These are phyloP conservation scores for Potorous gilbertii DNA, from an alignment of 2,797 vertebrate species.

Conservation along the genomic window DNA sequence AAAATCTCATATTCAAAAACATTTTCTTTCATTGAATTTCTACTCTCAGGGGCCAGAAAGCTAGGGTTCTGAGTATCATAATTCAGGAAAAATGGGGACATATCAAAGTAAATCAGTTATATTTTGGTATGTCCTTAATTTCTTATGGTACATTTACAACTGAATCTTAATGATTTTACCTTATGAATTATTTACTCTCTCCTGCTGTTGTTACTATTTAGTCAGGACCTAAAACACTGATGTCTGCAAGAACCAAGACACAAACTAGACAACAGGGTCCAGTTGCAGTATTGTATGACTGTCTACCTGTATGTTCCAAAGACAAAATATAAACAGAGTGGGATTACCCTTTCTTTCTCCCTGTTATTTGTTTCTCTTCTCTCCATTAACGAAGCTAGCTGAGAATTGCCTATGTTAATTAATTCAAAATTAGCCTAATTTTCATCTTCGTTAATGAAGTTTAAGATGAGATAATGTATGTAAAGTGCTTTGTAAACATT, in stretches of 20 bases:
- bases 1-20: neutral
- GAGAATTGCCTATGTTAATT: conserved; percentile 59
- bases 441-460: conserved; percentile 51
- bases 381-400: conserved; percentile 32
- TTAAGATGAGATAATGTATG: conserved; percentile 16
- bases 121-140: conserved; percentile 10
- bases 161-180: conserved; percentile 10
- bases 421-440: conserved; percentile 48
- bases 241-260: neutral
- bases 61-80: neutral
- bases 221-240: neutral
- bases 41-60: neutral
- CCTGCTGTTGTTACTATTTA: neutral
- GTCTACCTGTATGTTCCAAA: neutral
- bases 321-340: conserved; percentile 52
- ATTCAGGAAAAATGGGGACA: neutral
- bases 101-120: conserved; percentile 19
- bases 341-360: conserved; percentile 21
- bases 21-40: neutral
- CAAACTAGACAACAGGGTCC: neutral
- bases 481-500: neutral
- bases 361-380: conserved; percentile 42
- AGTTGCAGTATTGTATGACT: neutral
- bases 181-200: neutral
- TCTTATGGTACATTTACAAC: conserved; percentile 32